Conservation (phyloP, 2,888 invertebrate genomes). For the Dicycla oo region DNA sequence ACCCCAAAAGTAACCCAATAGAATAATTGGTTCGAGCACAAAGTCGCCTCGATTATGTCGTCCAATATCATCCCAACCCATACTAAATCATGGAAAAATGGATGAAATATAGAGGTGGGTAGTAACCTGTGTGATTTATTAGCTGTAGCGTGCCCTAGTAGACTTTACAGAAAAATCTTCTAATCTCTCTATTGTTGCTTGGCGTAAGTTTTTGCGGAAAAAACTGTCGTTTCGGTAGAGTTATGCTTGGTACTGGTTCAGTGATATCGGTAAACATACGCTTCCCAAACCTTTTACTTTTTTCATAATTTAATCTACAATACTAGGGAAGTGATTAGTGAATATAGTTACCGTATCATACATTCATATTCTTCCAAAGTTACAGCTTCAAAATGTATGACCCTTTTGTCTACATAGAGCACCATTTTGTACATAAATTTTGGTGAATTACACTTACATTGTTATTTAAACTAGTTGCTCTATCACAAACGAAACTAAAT, state of each 20-base stretch:
- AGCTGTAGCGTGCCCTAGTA: slow-evolving; percentile 21
- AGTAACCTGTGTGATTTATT: slow-evolving; percentile 58
- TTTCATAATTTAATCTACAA: too few species aligned
- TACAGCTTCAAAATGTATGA: too few species aligned
- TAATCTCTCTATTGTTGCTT: slow-evolving; percentile 44
- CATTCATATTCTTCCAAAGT: too few species aligned
- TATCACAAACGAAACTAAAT: too few species aligned
- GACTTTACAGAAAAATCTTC: slow-evolving; percentile 41
- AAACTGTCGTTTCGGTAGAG: neutral
- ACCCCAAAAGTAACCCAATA: slow-evolving; percentile 17
- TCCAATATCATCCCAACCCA: slow-evolving; percentile 51
- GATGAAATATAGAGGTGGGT: slow-evolving; percentile 63
- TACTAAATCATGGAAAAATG: slow-evolving; percentile 63
- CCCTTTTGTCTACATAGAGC: too few species aligned
- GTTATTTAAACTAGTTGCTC: too few species aligned
- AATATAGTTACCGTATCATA: too few species aligned
- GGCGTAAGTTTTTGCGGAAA: slow-evolving; percentile 27
- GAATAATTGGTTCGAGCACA: slow-evolving; percentile 41
- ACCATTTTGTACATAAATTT: too few species aligned
- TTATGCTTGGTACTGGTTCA: neutral
- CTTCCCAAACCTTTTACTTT: too few species aligned
- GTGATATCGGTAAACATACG: neutral
- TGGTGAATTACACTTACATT: too few species aligned
- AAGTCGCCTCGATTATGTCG: slow-evolving; percentile 59
- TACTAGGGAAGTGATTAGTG: too few species aligned